A percentile compares a stretch with the other conserved stretches of the same genome.
phyloP scores from a whole-genome alignment of 1,140 invertebrate species.

The Coelopa frigida region DNA sequence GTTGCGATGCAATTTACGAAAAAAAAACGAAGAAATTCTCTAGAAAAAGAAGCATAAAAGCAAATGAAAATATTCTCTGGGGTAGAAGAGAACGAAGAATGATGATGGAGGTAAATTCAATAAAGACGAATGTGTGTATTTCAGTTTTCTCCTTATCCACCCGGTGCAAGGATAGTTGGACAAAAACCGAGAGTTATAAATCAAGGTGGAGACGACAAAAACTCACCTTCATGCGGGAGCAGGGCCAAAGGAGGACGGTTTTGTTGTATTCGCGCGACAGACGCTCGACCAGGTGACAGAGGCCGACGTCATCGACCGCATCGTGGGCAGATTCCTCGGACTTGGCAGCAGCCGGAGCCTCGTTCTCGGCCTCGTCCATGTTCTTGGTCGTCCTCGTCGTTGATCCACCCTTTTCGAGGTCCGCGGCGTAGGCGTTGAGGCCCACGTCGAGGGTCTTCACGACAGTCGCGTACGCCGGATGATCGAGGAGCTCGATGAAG shows the following conservation, averaged over 20 bases:
- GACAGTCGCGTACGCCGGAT: slow-evolving; percentile 40
- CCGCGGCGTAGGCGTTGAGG: slow-evolving; percentile 33
- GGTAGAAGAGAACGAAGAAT: too few species aligned
- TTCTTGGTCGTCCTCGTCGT: neutral
- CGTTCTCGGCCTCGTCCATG: neutral
- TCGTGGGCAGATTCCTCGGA: slow-evolving; percentile 3
- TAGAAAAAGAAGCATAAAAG: too few species aligned
- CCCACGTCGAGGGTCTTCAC: slow-evolving; percentile 42
- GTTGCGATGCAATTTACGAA: too few species aligned
- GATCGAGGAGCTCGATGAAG: slow-evolving; percentile 43
- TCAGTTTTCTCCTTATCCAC: too few species aligned
- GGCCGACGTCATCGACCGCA: slow-evolving; percentile 17
- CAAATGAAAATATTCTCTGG: too few species aligned
- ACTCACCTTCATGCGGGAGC: slow-evolving; percentile 42
- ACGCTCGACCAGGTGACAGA: slow-evolving; percentile 32
- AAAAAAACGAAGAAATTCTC: too few species aligned
- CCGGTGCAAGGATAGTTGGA: too few species aligned
- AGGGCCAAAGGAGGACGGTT: slow-evolving; percentile 40
- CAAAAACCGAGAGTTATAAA: too few species aligned
- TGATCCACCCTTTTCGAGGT: slow-evolving; percentile 9
- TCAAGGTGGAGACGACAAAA: too few species aligned
- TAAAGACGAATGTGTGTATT: too few species aligned
- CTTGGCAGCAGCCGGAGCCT: neutral
- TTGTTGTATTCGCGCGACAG: slow-evolving; percentile 39
- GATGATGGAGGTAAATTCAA: too few species aligned